phyloP scores from a whole-genome alignment of 2,113 vertebrate genomes.

The Actenoides hombroni region DNA sequence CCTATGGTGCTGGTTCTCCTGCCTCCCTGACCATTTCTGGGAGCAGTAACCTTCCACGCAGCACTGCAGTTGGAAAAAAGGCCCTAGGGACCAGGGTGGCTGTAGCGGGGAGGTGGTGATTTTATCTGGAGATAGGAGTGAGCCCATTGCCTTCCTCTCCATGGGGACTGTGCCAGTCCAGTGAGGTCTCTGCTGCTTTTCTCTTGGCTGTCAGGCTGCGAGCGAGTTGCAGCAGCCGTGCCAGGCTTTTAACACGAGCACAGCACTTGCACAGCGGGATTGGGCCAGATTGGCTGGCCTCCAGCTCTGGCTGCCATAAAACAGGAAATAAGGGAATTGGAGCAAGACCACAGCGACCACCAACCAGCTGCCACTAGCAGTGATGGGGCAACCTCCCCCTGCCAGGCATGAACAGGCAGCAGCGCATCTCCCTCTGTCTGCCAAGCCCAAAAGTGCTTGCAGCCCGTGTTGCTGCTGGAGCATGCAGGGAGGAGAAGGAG shows the following conservation, averaged over 20 bases:
- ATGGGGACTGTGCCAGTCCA: background rate
- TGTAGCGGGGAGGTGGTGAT: background rate
- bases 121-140: background rate
- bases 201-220: background rate
- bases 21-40: background rate
- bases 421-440: fast-evolving
- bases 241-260: background rate
- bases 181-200: slow-evolving; percentile 23
- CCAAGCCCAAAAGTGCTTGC: fast-evolving
- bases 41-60: fast-evolving
- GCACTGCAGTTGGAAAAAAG: background rate
- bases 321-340: background rate
- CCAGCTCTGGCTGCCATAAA: slow-evolving; percentile 21
- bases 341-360: slow-evolving; percentile 29
- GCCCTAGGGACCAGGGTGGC: fast-evolving
- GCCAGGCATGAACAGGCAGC: background rate
- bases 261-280: background rate
- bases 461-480: background rate
- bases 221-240: background rate
- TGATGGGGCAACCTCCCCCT: fast-evolving
- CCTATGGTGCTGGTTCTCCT: background rate
- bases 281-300: background rate
- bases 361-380: background rate
- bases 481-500: background rate
- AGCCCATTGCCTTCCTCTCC: background rate